Evolutionary conservation across 2,797 vertebrate species (phyloP).

Genomic region (Hoplostethus atlanticus): DNA sequence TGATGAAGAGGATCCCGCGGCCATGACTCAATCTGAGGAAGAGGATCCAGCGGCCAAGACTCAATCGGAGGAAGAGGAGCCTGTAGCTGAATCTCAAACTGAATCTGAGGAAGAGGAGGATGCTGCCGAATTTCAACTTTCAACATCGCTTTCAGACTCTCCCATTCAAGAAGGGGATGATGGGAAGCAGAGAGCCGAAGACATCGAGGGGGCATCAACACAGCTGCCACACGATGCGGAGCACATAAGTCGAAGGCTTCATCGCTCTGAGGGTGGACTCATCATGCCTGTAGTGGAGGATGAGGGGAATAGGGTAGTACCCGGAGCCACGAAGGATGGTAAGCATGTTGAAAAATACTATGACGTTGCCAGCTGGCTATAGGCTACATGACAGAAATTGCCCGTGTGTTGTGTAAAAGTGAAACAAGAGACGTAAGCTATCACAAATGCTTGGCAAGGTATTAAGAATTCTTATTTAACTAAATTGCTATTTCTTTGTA

Average conservation of each 20-base stretch:
- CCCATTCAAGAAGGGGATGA: conserved; percentile 38
- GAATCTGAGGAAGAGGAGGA: conserved; percentile 8
- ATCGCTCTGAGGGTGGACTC: conserved; percentile 58
- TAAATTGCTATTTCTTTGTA: neutral
- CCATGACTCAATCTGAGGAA: no score
- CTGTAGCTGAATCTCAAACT: neutral
- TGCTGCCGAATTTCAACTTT: neutral
- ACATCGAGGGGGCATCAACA: conserved; percentile 29
- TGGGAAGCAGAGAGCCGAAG: conserved; percentile 6
- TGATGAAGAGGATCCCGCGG: no score
- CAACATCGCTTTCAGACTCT: conserved; percentile 20
- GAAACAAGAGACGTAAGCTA: neutral
- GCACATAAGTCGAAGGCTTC: conserved; percentile 59
- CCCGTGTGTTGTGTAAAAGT: no score
- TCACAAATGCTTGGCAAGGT: neutral
- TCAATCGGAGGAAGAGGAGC: conserved; percentile 28
- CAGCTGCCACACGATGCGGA: conserved; percentile 25
- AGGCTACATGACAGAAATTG: no score
- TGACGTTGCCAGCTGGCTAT: neutral
- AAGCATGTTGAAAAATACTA: conserved; percentile 7
- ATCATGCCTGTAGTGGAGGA: conserved; percentile 13
- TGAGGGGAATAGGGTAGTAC: neutral
- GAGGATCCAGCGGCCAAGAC: neutral
- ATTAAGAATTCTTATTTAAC: neutral
- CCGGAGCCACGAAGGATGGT: conserved; percentile 60